Conservation (phyloP, 2,888 invertebrate species). For the Phortica okadai region DNA sequence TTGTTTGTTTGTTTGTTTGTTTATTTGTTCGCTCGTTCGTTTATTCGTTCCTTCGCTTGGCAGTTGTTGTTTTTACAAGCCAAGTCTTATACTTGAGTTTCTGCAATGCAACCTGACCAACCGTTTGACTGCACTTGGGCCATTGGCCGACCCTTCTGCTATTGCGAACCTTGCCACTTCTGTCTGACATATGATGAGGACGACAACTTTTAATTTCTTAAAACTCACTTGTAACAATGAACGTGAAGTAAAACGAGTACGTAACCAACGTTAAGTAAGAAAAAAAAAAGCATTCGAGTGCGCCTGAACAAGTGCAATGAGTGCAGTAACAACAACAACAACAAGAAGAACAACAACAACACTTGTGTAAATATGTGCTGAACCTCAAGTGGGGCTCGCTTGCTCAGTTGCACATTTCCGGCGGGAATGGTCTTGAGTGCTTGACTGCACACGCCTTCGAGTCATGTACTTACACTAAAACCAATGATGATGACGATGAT, state of each 20-base stretch:
- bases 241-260: not conserved
- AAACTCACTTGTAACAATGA: slow-evolving; percentile 10
- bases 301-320: slow-evolving; percentile 14
- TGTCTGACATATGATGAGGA: not conserved
- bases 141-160: not conserved
- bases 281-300: slow-evolving; percentile 5
- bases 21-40: not conserved
- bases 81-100: slow-evolving; percentile 7
- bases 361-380: slow-evolving; percentile 41
- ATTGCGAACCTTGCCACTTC: not conserved
- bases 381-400: slow-evolving; percentile 53
- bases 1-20: too few species aligned
- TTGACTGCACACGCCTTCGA: not conserved
- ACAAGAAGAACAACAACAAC: slow-evolving; percentile 33
- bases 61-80: not conserved
- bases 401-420: slow-evolving; percentile 20
- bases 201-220: slow-evolving; percentile 30
- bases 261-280: not conserved
- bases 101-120: not conserved
- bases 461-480: too few species aligned
- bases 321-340: slow-evolving; percentile 35
- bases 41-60: not conserved
- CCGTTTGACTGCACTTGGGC: not conserved
- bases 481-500: too few species aligned
- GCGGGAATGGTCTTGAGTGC: slow-evolving; percentile 6